Percentiles rank a stretch among this genome's conserved stretches.
phyloP scores from a whole-genome alignment of 2,113 vertebrate species.

The Colius striatus region DNA sequence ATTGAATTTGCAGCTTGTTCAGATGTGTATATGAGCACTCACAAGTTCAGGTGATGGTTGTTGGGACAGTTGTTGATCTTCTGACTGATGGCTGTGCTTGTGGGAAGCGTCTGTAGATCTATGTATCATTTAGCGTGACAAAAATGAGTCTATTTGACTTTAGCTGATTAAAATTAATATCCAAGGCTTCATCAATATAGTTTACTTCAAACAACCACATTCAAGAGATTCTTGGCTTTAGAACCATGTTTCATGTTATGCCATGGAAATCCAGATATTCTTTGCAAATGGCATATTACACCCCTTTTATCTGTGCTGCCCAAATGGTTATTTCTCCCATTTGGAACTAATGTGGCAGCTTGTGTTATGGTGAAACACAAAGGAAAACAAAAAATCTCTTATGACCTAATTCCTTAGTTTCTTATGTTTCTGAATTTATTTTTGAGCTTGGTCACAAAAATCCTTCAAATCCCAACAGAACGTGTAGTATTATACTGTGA shows the following conservation, averaged over 20 bases:
- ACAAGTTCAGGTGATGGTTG: background rate
- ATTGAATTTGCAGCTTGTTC: background rate
- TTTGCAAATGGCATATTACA: background rate
- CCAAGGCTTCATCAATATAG: background rate
- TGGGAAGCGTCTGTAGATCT: background rate
- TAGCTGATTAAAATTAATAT: background rate
- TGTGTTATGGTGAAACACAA: background rate
- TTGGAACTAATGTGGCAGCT: background rate
- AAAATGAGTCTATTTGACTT: background rate
- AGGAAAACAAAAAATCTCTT: background rate
- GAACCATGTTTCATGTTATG: background rate
- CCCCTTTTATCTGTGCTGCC: background rate
- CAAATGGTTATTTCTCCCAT: background rate
- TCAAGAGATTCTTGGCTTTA: background rate
- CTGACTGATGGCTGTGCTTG: background rate
- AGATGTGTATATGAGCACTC: background rate
- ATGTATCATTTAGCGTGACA: background rate
- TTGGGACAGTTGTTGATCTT: background rate
- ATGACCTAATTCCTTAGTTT: background rate
- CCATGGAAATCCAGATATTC: background rate
- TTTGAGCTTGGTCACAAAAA: background rate
- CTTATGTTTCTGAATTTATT: background rate
- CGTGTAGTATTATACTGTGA: background rate
- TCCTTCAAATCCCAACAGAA: conserved; percentile 22
- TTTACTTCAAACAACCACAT: background rate